These are phyloP conservation scores for Triops cancriformis DNA, from an alignment of 1,140 invertebrate species.

Conservation along the genomic window DNA sequence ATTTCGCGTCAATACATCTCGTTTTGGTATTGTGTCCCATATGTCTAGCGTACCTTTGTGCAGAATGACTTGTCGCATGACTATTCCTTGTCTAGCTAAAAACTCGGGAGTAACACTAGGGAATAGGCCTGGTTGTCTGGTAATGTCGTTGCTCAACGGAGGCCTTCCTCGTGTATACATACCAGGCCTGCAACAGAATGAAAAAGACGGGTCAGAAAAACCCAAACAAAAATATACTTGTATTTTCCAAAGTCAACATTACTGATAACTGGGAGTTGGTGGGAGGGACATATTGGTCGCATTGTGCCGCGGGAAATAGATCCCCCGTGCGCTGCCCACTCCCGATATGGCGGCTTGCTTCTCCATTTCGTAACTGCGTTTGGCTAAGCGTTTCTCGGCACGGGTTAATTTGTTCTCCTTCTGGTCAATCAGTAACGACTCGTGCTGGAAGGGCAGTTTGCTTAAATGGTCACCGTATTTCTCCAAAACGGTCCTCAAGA, in stretches of 20 bases:
- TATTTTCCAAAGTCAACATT: not conserved
- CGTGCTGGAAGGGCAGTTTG: conserved; percentile 91
- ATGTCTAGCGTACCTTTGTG: conserved; percentile 18
- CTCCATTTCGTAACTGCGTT: conserved; percentile 86
- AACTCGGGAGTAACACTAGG: conserved; percentile 18
- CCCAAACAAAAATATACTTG: not conserved
- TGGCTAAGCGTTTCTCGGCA: conserved; percentile 86
- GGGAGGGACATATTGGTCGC: not conserved
- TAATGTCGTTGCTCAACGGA: not conserved
- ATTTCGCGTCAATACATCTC: not conserved
- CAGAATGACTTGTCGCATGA: conserved; percentile 16
- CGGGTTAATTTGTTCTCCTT: conserved; percentile 93
- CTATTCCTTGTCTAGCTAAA: conserved; percentile 14
- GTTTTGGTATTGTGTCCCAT: not conserved
- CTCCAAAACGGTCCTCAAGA: conserved; percentile 65
- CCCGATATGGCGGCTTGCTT: conserved; percentile 63
- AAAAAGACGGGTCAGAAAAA: not conserved
- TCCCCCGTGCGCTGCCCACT: conserved; percentile 7
- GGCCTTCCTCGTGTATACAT: not conserved
- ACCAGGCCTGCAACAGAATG: conserved; percentile 15
- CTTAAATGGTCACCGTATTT: conserved; percentile 60
- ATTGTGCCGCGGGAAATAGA: too few species aligned
- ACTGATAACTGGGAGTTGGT: not conserved
- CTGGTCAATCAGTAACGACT: conserved; percentile 87
- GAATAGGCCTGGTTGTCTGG: not conserved